Evolutionary conservation across 2,888 invertebrate species (phyloP), one percentile per base, ranked within the genome.

Genomic region (Scaeva pyrastri): DNA sequence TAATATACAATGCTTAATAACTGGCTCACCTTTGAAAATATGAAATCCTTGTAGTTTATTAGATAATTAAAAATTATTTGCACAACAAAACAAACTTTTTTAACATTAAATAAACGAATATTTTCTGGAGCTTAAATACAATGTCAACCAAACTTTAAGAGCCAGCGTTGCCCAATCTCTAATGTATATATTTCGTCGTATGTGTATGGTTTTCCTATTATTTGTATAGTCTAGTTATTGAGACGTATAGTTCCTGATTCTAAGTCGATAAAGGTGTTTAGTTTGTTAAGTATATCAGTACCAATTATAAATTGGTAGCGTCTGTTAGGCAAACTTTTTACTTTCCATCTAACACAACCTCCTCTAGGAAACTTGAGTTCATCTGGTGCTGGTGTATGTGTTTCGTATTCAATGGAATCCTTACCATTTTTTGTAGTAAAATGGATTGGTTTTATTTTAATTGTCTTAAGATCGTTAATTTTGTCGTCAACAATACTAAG

Each of bases 241-340:
- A 74, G 52, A 19, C 52, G n/a, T 36, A 64, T 52, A 12, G 48
- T 74, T 14, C 55, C 62, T 26, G 62, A 23, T 52, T 74, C 55
- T 23, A 74, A 64, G 23, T 74, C 64, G n/a, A n/a, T n/a, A 21
- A 74, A 50, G 1, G 39, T 60, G 16, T 64, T 60, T 39, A 74
- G n/a, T 45, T 58, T 43, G 41, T 66, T 58, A 73, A 39, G 48
- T 68, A 74, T 36, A 50, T 58, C 50, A 6, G 21, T 58, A 12
- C 75, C 75, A 36, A n/a, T n/a, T 39, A 75, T 75, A 39, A 75
- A 74, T 39, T 70, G n/a, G n/a, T n/a, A n/a, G n/a, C n/a, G n/a
- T n/a, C n/a, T 62, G 16, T 64, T 58, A 36, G 62, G 60, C 19
- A 85, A 64, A 23, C 31, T 55, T 71, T 48, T 62, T 43, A 64